These are phyloP conservation scores for Montipora foliosa DNA, from an alignment of 64 coral and sea anemone genomes.

Conservation along the genomic window DNA sequence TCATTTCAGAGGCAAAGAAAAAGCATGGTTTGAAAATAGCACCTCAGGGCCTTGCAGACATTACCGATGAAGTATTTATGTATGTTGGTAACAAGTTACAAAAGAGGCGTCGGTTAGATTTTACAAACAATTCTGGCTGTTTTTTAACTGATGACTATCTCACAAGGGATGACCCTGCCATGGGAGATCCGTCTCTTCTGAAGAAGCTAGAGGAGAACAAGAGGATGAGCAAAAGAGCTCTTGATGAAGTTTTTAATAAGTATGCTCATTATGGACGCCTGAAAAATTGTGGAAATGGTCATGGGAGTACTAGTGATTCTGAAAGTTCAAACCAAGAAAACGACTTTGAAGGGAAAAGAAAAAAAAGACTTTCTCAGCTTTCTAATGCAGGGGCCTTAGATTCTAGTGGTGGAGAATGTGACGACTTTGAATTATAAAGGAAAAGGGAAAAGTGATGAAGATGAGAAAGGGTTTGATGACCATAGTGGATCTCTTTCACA, in stretches of 20 bases:
- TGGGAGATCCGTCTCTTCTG: slow-evolving; percentile 27
- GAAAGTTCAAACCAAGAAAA: slow-evolving; percentile 1
- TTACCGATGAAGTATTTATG: slow-evolving; percentile 87
- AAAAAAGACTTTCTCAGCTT: slow-evolving; percentile 24
- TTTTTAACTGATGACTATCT: slow-evolving; percentile 74
- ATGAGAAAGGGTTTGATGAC: too few species aligned
- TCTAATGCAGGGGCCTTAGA: slow-evolving; percentile 7
- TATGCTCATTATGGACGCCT: slow-evolving; percentile 64
- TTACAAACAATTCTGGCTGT: slow-evolving; percentile 88
- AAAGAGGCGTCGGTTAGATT: slow-evolving; percentile 85
- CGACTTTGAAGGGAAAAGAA: not conserved
- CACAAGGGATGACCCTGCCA: slow-evolving; percentile 77
- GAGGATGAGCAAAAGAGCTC: slow-evolving; percentile 44
- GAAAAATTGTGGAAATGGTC: not conserved
- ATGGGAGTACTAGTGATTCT: not conserved
- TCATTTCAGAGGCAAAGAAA: slow-evolving; percentile 70
- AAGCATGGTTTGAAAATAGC: slow-evolving; percentile 76
- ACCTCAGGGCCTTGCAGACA: slow-evolving; percentile 52
- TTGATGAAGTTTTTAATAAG: slow-evolving; percentile 86
- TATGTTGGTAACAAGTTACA: slow-evolving; percentile 93
- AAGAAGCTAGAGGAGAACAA: slow-evolving; percentile 83
- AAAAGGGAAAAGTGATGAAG: not conserved
- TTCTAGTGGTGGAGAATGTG: slow-evolving; percentile 25
- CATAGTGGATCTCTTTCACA: too few species aligned
- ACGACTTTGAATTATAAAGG: not conserved